These are phyloP conservation scores for Lepidocolaptes lacrymiger DNA, from an alignment of 2,797 vertebrate genomes.

Conservation along the genomic window DNA sequence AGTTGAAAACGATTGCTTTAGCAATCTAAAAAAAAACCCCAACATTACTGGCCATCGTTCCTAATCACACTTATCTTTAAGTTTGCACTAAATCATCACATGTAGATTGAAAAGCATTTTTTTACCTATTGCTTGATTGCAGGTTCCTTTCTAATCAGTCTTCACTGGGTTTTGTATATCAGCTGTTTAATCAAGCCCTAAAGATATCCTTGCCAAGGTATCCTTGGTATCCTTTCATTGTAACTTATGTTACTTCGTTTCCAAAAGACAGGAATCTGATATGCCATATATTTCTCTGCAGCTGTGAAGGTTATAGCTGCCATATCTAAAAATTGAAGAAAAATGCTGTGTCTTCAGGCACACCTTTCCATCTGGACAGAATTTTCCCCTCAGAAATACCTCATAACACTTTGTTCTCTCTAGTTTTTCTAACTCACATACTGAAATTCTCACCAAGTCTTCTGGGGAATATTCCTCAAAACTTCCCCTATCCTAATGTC, in stretches of 20 bases:
- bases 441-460: background rate
- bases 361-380: background rate
- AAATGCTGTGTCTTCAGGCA: background rate
- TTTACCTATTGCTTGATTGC: background rate
- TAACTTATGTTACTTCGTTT: background rate
- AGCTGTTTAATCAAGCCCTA: background rate
- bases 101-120: background rate
- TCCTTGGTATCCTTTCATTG: background rate
- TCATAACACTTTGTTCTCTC: background rate
- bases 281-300: background rate
- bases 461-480: background rate
- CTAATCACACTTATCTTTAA: background rate
- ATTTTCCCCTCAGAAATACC: background rate
- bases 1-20: background rate
- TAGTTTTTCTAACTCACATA: background rate
- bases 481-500: background rate
- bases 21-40: background rate
- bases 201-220: background rate
- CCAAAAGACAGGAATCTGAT: background rate
- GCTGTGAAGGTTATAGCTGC: background rate
- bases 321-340: background rate
- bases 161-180: background rate
- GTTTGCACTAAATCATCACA: background rate
- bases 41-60: accelerated
- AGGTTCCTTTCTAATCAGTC: background rate